phyloP scores from a whole-genome alignment of 2,797 vertebrate genomes.

The Acrossocheilus fasciatus region DNA sequence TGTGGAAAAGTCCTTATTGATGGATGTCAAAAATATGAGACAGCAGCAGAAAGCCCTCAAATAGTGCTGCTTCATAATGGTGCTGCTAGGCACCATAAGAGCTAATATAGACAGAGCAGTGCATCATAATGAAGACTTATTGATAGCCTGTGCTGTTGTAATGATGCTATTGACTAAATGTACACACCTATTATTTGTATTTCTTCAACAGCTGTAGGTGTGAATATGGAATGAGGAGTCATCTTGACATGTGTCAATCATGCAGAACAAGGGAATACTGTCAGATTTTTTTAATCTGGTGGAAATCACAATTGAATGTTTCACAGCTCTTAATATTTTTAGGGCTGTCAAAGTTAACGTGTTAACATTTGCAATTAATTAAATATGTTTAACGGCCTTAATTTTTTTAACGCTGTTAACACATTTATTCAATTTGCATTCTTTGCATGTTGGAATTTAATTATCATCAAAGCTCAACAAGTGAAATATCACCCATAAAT shows the following conservation, averaged over 20 bases:
- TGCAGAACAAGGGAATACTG: constrained; percentile 43
- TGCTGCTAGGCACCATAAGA: constrained; percentile 71
- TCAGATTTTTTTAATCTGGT: constrained; percentile 6
- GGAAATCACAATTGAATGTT: constrained; percentile 26
- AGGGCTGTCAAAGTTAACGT: constrained; percentile 1
- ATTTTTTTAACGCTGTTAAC: not conserved
- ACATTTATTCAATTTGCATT: constrained; percentile 47
- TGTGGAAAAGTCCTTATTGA: constrained; percentile 78
- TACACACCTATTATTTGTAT: constrained; percentile 77
- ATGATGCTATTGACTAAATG: constrained; percentile 78
- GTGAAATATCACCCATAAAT: constrained; percentile 25
- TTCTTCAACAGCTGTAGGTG: constrained; percentile 73
- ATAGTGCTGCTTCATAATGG: constrained; percentile 64
- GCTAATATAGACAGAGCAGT: constrained; percentile 77
- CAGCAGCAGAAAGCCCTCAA: constrained; percentile 71
- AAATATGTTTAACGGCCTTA: not conserved
- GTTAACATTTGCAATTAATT: constrained; percentile 30
- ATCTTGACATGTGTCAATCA: constrained; percentile 74
- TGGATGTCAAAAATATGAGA: constrained; percentile 75
- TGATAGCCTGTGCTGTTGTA: constrained; percentile 73
- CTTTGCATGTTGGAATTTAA: constrained; percentile 19
- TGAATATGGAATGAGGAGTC: constrained; percentile 68
- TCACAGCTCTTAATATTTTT: constrained; percentile 33
- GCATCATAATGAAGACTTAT: constrained; percentile 80
- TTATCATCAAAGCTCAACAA: constrained; percentile 34